Evolutionary conservation across 1,140 invertebrate species (phyloP), one percentile per base, ranked within the genome.

Genomic region (Patella vulgata): DNA sequence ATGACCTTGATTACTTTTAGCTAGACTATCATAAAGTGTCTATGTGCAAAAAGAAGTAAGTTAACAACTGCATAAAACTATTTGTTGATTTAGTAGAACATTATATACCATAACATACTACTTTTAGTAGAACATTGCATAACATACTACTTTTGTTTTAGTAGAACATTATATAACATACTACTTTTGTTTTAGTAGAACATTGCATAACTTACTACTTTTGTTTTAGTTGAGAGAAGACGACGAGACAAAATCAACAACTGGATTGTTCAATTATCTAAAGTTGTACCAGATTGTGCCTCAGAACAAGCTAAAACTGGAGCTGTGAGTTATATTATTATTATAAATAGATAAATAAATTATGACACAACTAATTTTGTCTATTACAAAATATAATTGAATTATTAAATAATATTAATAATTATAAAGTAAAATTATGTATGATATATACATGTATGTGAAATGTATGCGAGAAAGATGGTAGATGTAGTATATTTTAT

Each of bases 181-280:
- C n/a, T n/a, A n/a, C n/a, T n/a, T n/a, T n/a, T n/a, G n/a, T n/a
- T n/a, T n/a, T n/a, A n/a, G n/a, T n/a, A n/a, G n/a, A n/a, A n/a
- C n/a, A n/a, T n/a, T n/a, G n/a, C n/a, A n/a, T n/a, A n/a, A n/a
- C n/a, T n/a, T n/a, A n/a, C n/a, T n/a, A n/a, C n/a, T n/a, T n/a
- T n/a, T n/a, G n/a, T 78, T 72, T 55, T 68, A 85, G 86, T 87
- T 65, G 86, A 87, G 67, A 70, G 86, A 60, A 58, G 86, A 54
- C 48, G 86, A 58, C 86, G 94, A 72, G 95, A 97, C 77, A 97
- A 97, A 88, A 97, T 97, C 57, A 97, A 97, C 82, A 94, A 92
- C 80, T 97, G 95, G 95, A 97, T 97, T 71, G 89, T 91, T 27
- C 94, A 94, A 82, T 85, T 97, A 54, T 92, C 93, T 12, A 94